A percentile compares a stretch with the other conserved stretches of the same genome.
These are phyloP conservation scores for Lucinisca nassula DNA, from an alignment of 2,888 invertebrate genomes.

Conservation along the genomic window DNA sequence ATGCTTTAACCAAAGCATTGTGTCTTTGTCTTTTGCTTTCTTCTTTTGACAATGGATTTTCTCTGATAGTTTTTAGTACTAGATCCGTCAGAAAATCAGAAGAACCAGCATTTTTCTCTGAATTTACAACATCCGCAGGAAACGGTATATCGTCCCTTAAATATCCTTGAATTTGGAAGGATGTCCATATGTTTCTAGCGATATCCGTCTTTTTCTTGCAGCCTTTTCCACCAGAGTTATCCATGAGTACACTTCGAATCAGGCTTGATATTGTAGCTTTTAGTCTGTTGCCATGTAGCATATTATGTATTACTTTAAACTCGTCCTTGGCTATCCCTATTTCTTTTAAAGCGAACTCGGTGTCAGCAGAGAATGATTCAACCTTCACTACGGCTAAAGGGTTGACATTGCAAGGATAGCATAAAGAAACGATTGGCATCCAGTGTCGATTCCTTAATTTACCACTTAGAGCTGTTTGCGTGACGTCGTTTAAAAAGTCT, in stretches of 20 bases:
- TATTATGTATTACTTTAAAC: not conserved
- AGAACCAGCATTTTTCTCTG: not conserved
- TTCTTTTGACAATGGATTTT: constrained; percentile 3
- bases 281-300: constrained; percentile 24
- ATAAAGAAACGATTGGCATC: constrained; percentile 34
- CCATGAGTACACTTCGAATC: not conserved
- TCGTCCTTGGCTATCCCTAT: not conserved
- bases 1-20: constrained; percentile 13
- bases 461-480: not conserved
- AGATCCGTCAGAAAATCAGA: not conserved
- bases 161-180: constrained; percentile 36
- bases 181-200: not conserved
- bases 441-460: constrained; percentile 31
- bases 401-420: constrained; percentile 42
- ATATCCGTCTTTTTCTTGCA: not conserved
- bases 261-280: constrained; percentile 25
- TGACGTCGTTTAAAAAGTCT: constrained; percentile 34
- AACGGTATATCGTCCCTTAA: not conserved
- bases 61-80: not conserved
- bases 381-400: constrained; percentile 32
- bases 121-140: not conserved
- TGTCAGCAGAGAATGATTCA: constrained; percentile 48
- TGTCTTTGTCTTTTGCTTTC: constrained; percentile 21
- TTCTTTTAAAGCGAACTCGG: constrained; percentile 15
- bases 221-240: no score